Evolutionary conservation across 2,113 vertebrate genomes (phyloP).

Genomic region (Neodontobutis hainanensis): DNA sequence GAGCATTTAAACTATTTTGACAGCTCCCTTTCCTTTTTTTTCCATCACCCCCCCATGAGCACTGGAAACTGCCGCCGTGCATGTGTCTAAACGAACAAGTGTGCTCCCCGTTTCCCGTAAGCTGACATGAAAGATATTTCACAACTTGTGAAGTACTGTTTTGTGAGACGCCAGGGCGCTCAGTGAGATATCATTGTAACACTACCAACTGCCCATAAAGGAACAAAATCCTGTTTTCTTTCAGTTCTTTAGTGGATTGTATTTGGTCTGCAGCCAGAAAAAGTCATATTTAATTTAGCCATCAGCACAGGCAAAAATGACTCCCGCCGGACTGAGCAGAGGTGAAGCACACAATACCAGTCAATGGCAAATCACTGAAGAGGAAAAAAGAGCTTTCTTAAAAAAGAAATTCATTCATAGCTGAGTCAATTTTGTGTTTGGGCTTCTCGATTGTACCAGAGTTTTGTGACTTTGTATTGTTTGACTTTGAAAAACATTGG

Average conservation of each 20-base stretch:
- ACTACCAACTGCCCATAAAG: constrained; percentile 48
- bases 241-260: constrained; percentile 43
- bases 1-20: constrained; percentile 77
- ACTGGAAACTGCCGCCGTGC: constrained; percentile 63
- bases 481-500: constrained; percentile 31
- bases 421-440: constrained; percentile 25
- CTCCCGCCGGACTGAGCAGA: constrained; percentile 42
- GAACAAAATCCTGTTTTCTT: constrained; percentile 56
- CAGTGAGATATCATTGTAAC: constrained; percentile 63
- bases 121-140: constrained; percentile 73
- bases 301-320: constrained; percentile 31
- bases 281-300: constrained; percentile 55
- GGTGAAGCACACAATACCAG: constrained; percentile 39
- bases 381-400: constrained; percentile 21
- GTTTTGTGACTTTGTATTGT: constrained; percentile 30
- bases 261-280: constrained; percentile 41
- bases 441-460: constrained; percentile 27
- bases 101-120: constrained; percentile 65
- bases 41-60: constrained; percentile 65
- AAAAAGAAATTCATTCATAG: constrained; percentile 48
- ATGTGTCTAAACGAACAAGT: constrained; percentile 62
- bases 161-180: constrained; percentile 58
- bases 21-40: constrained; percentile 68
- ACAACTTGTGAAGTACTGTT: constrained; percentile 67
- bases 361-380: constrained; percentile 39